Percentiles rank a stretch among this genome's conserved stretches.
These are phyloP conservation scores for Pemphigus obesinymphae DNA, from an alignment of 1,140 invertebrate species.

Conservation along the genomic window DNA sequence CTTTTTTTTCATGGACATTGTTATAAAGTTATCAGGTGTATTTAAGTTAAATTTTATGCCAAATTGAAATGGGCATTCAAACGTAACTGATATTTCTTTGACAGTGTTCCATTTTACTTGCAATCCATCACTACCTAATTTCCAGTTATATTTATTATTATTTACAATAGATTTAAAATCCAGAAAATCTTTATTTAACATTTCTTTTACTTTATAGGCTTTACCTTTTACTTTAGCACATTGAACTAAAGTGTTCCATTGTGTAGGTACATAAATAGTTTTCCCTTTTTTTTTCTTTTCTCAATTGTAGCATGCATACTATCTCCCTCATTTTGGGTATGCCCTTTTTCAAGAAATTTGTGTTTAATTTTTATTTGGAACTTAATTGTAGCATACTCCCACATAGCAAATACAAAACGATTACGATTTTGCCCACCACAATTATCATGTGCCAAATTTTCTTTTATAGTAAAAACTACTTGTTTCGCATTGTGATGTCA, in stretches of 20 bases:
- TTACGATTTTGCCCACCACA: too few species aligned
- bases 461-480: too few species aligned
- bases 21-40: background rate
- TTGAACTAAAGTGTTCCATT: background rate
- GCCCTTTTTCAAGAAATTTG: background rate
- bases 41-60: background rate
- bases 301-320: background rate
- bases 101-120: too few species aligned
- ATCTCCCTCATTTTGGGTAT: too few species aligned
- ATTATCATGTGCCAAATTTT: too few species aligned
- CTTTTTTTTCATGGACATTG: background rate
- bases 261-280: background rate
- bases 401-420: background rate
- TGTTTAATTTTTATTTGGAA: background rate
- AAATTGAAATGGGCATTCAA: background rate
- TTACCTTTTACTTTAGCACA: background rate
- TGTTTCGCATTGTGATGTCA: too few species aligned
- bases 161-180: too few species aligned
- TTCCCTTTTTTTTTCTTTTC: background rate
- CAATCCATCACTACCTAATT: background rate
- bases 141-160: background rate
- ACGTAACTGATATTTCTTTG: too few species aligned
- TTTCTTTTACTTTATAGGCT: background rate
- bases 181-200: too few species aligned
- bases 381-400: background rate